Base-by-base conservation (phyloP, 2,888 invertebrate species). In the Lycaena phlaeas region DNA sequence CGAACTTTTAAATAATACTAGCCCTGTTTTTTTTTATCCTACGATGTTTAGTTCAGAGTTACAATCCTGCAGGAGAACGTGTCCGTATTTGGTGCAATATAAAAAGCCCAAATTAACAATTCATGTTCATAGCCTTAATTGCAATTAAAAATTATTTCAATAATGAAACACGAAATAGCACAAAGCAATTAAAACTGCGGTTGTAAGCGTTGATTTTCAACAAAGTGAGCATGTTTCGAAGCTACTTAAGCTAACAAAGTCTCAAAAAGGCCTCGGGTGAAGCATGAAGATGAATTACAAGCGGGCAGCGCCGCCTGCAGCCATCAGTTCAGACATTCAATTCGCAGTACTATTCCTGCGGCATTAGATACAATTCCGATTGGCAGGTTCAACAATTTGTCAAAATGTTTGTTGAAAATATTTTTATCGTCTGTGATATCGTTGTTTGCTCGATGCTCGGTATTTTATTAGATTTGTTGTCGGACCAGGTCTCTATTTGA, bases 381-480 rank as follows among this genome's bases (percentile, higher is more conserved):
- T 22, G 22, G 9, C 4, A 10, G 5, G 7, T 17, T 40, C 10
- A 39, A 48, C 49, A 47, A 48, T 52, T 55, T 55, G 52, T 44
- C 50, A 51, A 52, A 54, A 55, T 53, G 54, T 56, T 56, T 52
- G 45, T 51, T 43, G 41, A 51, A 53, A 54, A 53, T 46, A 57
- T 54, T 56, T 56, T 54, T 54, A 54, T 53, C 50, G 47, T 44
- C 38, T 44, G 37, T 49, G 47, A 48, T 53, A 54, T 51, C 52
- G 43, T 29, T 54, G 54, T 53, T 54, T 51, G 52, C 42, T 48
- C 50, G n/a, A n/a, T n/a, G 46, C 49, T 44, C 45, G 43, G 50
- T 51, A 52, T 54, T 51, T 50, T 51, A 54, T 54, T 54, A 56
- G 52, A 56, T 56, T 50, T 51, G 51, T 52, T 50, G 52, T 49